A percentile compares a stretch with the other conserved stretches of the same genome.
Evolutionary conservation across 2,888 invertebrate species (phyloP).

Genomic region (Tenthredo notha): DNA sequence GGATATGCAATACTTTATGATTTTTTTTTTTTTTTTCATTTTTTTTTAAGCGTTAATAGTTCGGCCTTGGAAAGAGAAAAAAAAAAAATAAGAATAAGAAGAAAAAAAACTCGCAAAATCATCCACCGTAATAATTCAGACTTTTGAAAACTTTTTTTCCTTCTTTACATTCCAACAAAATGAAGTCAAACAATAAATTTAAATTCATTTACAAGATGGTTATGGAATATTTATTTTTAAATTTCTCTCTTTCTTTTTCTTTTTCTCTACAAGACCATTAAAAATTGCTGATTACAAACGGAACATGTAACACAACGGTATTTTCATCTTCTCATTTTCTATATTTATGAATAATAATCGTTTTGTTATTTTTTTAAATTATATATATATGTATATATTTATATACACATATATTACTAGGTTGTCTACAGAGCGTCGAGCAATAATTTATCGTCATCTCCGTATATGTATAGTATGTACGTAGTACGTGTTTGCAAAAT

Average conservation of each 20-base stretch:
- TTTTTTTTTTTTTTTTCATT: conserved; percentile 8
- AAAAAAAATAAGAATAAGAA: conserved; percentile 56
- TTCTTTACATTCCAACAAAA: neutral
- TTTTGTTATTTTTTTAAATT: conserved; percentile 58
- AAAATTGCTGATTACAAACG: conserved; percentile 68
- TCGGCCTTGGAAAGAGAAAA: conserved; percentile 59
- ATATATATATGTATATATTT: conserved; percentile 55
- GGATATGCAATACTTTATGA: conserved; percentile 70
- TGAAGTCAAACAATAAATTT: neutral
- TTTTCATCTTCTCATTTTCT: conserved; percentile 61
- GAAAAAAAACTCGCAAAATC: conserved; percentile 59
- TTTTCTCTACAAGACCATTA: conserved; percentile 54
- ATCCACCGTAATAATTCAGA: conserved; percentile 28
- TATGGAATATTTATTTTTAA: neutral
- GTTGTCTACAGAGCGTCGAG: conserved; percentile 22
- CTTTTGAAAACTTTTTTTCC: neutral
- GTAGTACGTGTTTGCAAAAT: conserved; percentile 38
- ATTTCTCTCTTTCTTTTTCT: neutral
- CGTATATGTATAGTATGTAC: conserved; percentile 27
- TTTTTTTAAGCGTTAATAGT: conserved; percentile 66
- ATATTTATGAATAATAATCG: conserved; percentile 62
- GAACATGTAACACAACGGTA: conserved; percentile 67
- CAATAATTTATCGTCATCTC: conserved; percentile 5
- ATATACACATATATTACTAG: conserved; percentile 12
- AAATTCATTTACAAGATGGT: neutral